phyloP scores from a whole-genome alignment of 1,140 invertebrate genomes.

The Drusus annulatus region DNA sequence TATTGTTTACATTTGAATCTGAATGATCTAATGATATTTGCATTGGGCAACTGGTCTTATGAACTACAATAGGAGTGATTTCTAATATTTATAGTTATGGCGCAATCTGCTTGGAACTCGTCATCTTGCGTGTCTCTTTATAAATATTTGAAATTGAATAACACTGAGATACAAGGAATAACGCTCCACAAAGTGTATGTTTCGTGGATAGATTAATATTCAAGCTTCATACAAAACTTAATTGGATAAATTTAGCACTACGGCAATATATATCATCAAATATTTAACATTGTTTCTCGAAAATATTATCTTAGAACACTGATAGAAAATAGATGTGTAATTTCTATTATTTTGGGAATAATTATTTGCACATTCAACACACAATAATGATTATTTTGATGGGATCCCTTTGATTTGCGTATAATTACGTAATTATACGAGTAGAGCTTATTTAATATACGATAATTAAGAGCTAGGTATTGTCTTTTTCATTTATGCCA shows the following conservation, averaged over 20 bases:
- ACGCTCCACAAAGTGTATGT: not conserved
- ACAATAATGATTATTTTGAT: not conserved
- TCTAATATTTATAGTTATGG: too few relatives aligned
- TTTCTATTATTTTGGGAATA: constrained; percentile 41
- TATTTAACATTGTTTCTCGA: constrained; percentile 40
- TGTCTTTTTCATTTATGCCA: constrained; percentile 56
- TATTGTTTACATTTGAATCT: too few relatives aligned
- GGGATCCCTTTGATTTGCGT: constrained; percentile 16
- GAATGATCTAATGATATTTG: too few relatives aligned
- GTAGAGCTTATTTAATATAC: constrained; percentile 51
- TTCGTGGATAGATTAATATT: not conserved
- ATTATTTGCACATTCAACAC: constrained; percentile 31
- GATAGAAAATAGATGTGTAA: constrained; percentile 37
- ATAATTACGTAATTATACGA: constrained; percentile 50
- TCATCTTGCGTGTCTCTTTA: not conserved
- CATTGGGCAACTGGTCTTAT: too few relatives aligned
- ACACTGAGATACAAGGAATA: constrained; percentile 21
- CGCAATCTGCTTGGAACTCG: too few relatives aligned
- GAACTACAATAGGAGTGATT: too few relatives aligned
- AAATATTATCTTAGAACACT: constrained; percentile 46
- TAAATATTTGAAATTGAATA: not conserved
- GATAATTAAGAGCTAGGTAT: constrained; percentile 56
- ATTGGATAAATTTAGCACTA: constrained; percentile 21
- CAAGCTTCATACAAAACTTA: constrained; percentile 20
- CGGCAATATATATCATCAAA: constrained; percentile 21